Evolutionary conservation across 2,113 vertebrate species (phyloP), one percentile per base, ranked within the genome.

Genomic region (Scolopax mira): DNA sequence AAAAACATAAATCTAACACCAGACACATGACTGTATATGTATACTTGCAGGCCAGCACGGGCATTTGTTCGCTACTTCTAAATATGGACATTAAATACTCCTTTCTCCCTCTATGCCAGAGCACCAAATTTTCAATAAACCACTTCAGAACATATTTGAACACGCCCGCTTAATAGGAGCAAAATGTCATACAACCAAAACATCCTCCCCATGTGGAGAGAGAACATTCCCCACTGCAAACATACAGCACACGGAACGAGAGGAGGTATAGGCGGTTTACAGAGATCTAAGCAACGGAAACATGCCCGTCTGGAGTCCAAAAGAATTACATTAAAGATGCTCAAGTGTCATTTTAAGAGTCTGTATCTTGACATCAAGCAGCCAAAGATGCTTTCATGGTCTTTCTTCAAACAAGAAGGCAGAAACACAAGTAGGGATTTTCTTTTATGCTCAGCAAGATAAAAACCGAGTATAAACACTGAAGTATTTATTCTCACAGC

Each of bases 271-370:
- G 66, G 83, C 5, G 18, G 85, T 80, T 80, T 90, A 80, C 0
- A 0, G 58, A 96, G 93, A 96, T 93, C 94, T 95, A 95, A 96
- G 95, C 37, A 58, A 86, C 1, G n/a, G 83, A 95, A 94, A 90
- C 78, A 30, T 22, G 61, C n/a, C 80, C 74, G 31, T 89, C 80
- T 90, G 57, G 72, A 87, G 88, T 92, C 94, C 96, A 95, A 92
- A 64, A 92, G 93, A 95, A 93, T 96, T 62, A 90, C 92, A 95
- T 97, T 96, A 96, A 90, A 97, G 90, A 95, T 86, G 70, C 79
- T 96, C 85, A 75, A 88, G 77, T 88, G 79, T 95, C 92, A 87
- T 93, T 96, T 93, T 93, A 93, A 94, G 90, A 94, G 57, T 54
- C 90, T 90, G 57, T 41, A 79, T 79, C 85, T 90, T 81, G 73